Evolutionary conservation across 2,113 vertebrate species (phyloP), one percentile per base, ranked within the genome.

Genomic region (Xyrauchen texanus): DNA sequence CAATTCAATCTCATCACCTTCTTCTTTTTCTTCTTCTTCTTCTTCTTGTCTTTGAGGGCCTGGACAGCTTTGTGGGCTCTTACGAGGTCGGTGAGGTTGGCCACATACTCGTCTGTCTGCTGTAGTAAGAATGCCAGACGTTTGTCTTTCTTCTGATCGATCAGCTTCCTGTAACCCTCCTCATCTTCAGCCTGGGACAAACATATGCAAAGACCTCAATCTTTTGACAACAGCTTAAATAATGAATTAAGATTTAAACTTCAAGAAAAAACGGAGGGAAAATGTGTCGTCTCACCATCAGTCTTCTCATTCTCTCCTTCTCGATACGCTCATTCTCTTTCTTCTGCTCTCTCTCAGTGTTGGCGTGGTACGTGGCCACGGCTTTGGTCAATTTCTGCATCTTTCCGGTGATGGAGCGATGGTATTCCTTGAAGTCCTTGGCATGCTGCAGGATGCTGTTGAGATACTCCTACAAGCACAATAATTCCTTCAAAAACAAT

Each of bases 141-240:
- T 88, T 98, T 98, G 91, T 99, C 97, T 85, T 99, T 99, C 91
- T 99, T 99, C 90, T 99, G 97, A 85, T 99, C 97, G 0, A 99
- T 99, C 60, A 99, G 95, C 85, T 99, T 98, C 60, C 97, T 93
- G 87, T 99, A 98, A 0, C 97, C 97, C 77, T 99, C 97, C 85
- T 99, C 97, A 79, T 99, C 97, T 79, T 99, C 97, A 0, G 96
- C 97, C 97, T 98, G 64, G 0, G 0, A 8, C 42, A 65, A 10
- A 52, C 5, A 15, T 8, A 60, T 3, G 8, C 52, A 58, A 58
- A 58, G 13, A 15, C 15, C 55, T 58, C 12, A 58, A 34, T 34
- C 21, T 34, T 34, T 34, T 1, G 21, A 34, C 21, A 34, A 34
- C 21, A 34, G 21, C 21, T 34, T 34, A 34, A 34, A 34, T 34